phyloP scores from a whole-genome alignment of 2,797 vertebrate species.

The Zonotrichia albicollis region DNA sequence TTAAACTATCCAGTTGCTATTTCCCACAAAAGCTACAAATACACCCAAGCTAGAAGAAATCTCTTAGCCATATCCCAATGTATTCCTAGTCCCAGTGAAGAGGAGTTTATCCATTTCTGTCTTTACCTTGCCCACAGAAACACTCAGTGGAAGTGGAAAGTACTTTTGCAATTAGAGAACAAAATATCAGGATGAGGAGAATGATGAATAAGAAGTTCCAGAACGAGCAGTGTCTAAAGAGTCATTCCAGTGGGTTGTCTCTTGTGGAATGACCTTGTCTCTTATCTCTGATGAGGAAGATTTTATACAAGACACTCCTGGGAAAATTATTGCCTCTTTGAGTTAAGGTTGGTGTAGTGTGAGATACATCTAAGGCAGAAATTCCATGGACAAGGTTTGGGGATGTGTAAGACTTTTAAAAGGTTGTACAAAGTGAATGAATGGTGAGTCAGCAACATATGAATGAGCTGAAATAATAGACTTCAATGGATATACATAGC shows the following conservation, averaged over 20 bases:
- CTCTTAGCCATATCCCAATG: neutral
- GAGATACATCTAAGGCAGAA: neutral
- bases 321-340: neutral
- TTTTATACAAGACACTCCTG: neutral
- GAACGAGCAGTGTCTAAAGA: neutral
- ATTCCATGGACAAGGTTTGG: neutral
- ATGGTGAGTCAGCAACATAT: conserved; percentile 3
- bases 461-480: conserved; percentile 22
- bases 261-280: neutral
- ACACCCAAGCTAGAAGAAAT: neutral
- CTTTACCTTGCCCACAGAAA: neutral
- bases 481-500: neutral
- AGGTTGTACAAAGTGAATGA: neutral
- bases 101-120: neutral
- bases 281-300: neutral
- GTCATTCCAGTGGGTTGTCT: neutral
- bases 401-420: neutral
- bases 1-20: neutral
- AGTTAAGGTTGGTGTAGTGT: neutral
- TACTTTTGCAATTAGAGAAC: neutral
- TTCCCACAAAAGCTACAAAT: neutral
- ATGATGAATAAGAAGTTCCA: conserved; percentile 35
- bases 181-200: neutral
- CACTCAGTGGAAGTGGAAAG: neutral
- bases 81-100: neutral